Conservation (phyloP, 2,113 vertebrate species). For the Dunckerocampus dactyliophorus region DNA sequence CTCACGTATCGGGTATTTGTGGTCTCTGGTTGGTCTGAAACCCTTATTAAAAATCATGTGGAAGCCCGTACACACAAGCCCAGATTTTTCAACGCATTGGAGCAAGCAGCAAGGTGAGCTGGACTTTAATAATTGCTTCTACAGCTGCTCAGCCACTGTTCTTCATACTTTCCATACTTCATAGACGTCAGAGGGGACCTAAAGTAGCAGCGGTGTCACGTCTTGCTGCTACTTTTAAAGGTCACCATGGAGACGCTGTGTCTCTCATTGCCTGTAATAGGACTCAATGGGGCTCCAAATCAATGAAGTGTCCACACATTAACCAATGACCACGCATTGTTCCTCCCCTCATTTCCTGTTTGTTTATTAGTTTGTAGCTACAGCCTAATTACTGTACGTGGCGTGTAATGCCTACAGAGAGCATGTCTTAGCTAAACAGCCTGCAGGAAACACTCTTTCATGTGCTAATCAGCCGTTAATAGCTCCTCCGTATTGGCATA, state of each 20-base stretch:
- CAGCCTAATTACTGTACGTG: slow-evolving; percentile 37
- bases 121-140: neutral
- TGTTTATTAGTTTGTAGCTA: slow-evolving; percentile 33
- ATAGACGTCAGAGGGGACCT: too few species aligned
- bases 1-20: slow-evolving; percentile 28
- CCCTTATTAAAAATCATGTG: slow-evolving; percentile 19
- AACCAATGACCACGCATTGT: slow-evolving; percentile 5
- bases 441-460: slow-evolving; percentile 28
- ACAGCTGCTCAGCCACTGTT: slow-evolving; percentile 11
- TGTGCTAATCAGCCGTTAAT: slow-evolving; percentile 47
- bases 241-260: slow-evolving; percentile 16
- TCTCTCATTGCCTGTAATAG: slow-evolving; percentile 29
- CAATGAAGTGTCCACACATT: slow-evolving; percentile 46
- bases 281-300: slow-evolving; percentile 42
- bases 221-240: slow-evolving; percentile 26
- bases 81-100: neutral
- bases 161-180: slow-evolving; percentile 4
- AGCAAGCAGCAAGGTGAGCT: neutral
- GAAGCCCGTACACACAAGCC: neutral
- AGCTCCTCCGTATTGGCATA: slow-evolving; percentile 19
- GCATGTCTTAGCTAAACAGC: slow-evolving; percentile 34
- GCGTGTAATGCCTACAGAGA: slow-evolving; percentile 29
- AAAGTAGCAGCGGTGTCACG: slow-evolving; percentile 1
- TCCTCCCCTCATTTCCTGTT: slow-evolving; percentile 27
- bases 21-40: slow-evolving; percentile 25